phyloP scores from a whole-genome alignment of 2,113 vertebrate species.

The Nycticryphes semicollaris region DNA sequence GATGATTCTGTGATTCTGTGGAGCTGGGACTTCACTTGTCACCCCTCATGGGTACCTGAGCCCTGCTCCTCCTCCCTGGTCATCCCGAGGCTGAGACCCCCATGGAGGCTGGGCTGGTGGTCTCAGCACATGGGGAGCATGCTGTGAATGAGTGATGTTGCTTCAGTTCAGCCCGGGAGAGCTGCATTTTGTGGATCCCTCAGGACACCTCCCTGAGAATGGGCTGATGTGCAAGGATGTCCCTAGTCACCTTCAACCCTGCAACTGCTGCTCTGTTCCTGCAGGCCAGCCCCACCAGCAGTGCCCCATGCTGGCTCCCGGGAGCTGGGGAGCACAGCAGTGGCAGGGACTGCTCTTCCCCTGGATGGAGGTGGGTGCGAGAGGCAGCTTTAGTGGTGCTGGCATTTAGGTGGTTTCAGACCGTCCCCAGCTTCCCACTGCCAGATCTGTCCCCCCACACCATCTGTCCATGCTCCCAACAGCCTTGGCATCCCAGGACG shows the following conservation, averaged over 20 bases:
- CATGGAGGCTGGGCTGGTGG: background rate
- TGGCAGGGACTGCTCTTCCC: background rate
- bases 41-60: background rate
- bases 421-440: rapidly evolving
- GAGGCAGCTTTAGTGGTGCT: background rate
- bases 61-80: background rate
- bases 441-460: background rate
- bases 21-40: background rate
- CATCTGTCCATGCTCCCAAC: background rate
- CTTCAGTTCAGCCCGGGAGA: background rate
- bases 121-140: background rate
- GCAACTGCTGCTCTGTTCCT: background rate
- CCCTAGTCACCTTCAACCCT: background rate
- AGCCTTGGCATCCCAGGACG: background rate
- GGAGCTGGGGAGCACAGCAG: background rate
- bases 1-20: background rate
- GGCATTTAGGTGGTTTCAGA: background rate
- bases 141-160: background rate
- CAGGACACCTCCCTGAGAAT: rapidly evolving
- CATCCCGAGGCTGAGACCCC: background rate
- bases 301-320: rapidly evolving
- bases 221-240: background rate
- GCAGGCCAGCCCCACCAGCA: background rate
- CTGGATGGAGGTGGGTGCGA: background rate
- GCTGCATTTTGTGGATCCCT: background rate